Percentiles rank a stretch among this genome's conserved stretches.
These are phyloP conservation scores for Crenuchus spilurus DNA, from an alignment of 2,797 vertebrate species.

Conservation along the genomic window DNA sequence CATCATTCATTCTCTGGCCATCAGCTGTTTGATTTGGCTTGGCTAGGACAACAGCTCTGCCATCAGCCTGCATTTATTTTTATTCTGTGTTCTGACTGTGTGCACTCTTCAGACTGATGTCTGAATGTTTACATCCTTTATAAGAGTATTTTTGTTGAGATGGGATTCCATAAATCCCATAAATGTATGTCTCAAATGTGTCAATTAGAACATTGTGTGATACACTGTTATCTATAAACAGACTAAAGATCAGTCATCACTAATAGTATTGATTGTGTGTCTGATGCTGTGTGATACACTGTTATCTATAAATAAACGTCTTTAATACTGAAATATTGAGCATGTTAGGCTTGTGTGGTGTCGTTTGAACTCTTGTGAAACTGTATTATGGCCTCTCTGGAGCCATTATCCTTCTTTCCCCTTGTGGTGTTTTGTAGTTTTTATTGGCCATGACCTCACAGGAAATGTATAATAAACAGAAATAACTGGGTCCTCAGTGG, in stretches of 20 bases:
- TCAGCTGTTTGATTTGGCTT: slow-evolving; percentile 62
- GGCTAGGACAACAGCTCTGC: slow-evolving; percentile 31
- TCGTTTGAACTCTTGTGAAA: slow-evolving; percentile 25
- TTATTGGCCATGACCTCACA: slow-evolving; percentile 22
- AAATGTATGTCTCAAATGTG: no score
- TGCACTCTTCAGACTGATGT: slow-evolving; percentile 70
- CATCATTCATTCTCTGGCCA: slow-evolving; percentile 45
- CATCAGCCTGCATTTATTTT: slow-evolving; percentile 54
- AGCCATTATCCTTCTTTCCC: slow-evolving; percentile 15
- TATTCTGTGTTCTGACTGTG: slow-evolving; percentile 76
- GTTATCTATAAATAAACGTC: not conserved
- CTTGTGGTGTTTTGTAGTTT: not conserved
- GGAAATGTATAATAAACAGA: slow-evolving; percentile 36
- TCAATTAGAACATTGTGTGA: no score
- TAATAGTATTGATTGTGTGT: not conserved
- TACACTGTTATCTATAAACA: no score
- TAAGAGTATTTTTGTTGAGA: slow-evolving; percentile 62
- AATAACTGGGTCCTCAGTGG: slow-evolving; percentile 6
- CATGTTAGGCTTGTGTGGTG: no score
- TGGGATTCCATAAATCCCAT: no score
- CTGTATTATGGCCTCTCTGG: not conserved
- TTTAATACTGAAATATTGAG: not conserved
- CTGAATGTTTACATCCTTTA: slow-evolving; percentile 68
- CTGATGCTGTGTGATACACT: not conserved
- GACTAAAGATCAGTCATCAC: no score